Evolutionary conservation across 2,113 vertebrate species (phyloP).

Genomic region (Aldabrachelys gigantea): DNA sequence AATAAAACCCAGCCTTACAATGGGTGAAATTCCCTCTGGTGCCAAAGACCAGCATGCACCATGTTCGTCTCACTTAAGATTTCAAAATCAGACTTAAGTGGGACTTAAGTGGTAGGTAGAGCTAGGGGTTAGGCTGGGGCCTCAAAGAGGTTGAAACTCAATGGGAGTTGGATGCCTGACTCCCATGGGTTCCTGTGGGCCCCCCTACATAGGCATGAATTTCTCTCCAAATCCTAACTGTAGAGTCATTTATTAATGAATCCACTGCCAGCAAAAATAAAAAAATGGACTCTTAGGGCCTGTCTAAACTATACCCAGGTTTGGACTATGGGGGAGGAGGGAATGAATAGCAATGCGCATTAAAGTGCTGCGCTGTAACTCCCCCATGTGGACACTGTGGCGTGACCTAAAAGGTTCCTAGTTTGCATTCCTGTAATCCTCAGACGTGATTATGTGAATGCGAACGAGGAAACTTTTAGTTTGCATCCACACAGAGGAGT

Average conservation of each 20-base stretch:
- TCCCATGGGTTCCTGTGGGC: not conserved
- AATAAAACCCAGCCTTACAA: not conserved
- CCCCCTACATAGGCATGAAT: not conserved
- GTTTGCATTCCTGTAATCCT: not conserved
- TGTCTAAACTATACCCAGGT: not conserved
- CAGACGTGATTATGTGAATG: not conserved
- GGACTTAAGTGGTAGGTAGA: not conserved
- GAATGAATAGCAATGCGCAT: not conserved
- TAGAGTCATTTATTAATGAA: not conserved
- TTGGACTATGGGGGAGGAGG: too few relatives aligned
- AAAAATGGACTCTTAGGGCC: constrained; percentile 1
- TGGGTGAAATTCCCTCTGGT: not conserved
- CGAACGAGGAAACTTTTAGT: not conserved
- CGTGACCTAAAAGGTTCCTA: not conserved
- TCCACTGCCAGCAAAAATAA: constrained; percentile 50
- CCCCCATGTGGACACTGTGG: not conserved
- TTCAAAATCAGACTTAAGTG: not conserved
- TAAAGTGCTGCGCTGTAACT: not conserved
- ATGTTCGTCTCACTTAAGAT: accelerated
- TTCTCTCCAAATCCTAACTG: constrained; percentile 46
- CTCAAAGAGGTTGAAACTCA: not conserved
- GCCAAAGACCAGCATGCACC: not conserved
- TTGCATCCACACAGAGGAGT: not conserved
- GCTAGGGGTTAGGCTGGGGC: accelerated
- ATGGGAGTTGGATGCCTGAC: not conserved